Conservation (phyloP, 2,797 vertebrate species). For the Anguilla megastoma region DNA sequence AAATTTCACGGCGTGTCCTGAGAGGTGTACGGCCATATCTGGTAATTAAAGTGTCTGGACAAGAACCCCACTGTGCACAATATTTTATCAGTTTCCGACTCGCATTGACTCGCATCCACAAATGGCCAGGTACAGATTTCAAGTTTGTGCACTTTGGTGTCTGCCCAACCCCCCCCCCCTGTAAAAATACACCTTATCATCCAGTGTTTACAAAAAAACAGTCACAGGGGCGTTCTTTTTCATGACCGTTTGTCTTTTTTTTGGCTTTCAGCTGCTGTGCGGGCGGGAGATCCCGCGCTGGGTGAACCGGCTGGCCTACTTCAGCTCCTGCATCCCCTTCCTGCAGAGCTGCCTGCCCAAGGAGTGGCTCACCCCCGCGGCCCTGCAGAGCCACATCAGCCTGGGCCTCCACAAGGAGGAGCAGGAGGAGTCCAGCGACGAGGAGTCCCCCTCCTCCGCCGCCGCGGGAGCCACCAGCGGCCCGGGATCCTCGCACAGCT, state of each 20-base stretch:
- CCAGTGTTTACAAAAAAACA: too few species aligned
- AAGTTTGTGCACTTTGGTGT: too few species aligned
- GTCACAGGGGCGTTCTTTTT: background rate
- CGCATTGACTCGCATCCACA: too few species aligned
- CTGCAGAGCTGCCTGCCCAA: conserved; percentile 92
- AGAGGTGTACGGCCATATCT: too few species aligned
- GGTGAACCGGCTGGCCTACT: conserved; percentile 94
- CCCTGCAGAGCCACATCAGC: conserved; percentile 92
- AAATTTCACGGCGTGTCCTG: too few species aligned
- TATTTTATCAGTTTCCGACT: too few species aligned
- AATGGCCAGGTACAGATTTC: too few species aligned
- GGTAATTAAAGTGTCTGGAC: too few species aligned
- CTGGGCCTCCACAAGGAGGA: conserved; percentile 88
- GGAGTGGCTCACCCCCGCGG: conserved; percentile 92
- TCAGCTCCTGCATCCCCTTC: conserved; percentile 93
- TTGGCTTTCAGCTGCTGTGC: conserved; percentile 79
- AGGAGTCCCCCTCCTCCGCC: conserved; percentile 80
- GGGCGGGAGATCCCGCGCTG: conserved; percentile 90
- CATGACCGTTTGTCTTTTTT: conserved; percentile 8
- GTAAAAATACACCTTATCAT: too few species aligned
- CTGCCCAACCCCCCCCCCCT: too few species aligned
- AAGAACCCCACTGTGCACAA: too few species aligned
- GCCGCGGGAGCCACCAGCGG: conserved; percentile 68
- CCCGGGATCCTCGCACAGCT: conserved; percentile 79
- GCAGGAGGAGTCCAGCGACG: conserved; percentile 78